Conservation (phyloP, 2,113 vertebrate species). For the Corythoichthys intestinalis region DNA sequence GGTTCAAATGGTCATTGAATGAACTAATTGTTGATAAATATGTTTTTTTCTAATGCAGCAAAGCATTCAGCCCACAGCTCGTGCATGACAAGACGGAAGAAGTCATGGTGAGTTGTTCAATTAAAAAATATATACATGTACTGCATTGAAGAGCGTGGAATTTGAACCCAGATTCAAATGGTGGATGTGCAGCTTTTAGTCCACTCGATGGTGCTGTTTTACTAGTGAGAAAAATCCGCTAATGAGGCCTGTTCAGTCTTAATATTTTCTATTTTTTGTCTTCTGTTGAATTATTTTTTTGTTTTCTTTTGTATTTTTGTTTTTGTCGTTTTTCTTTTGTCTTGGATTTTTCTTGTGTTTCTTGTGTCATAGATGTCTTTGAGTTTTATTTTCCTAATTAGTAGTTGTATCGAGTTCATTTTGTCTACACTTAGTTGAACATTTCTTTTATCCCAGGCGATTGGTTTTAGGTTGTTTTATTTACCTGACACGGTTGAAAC, state of each 20-base stretch:
- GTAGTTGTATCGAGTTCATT: too few species aligned
- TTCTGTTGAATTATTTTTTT: not conserved
- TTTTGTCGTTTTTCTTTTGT: not conserved
- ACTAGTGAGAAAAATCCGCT: not conserved
- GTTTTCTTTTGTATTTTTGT: not conserved
- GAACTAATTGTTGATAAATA: not conserved
- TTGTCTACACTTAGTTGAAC: too few species aligned
- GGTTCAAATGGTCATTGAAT: not conserved
- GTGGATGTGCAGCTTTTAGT: not conserved
- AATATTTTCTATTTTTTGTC: too few species aligned
- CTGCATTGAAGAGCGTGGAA: too few species aligned
- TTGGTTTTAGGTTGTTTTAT: too few species aligned
- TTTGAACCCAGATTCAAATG: too few species aligned
- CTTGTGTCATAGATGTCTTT: too few species aligned
- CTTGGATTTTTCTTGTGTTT: too few species aligned
- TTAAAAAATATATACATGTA: not conserved
- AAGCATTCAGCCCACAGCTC: not conserved
- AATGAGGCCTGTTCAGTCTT: too few species aligned
- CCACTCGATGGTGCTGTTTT: not conserved
- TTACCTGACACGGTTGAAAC: too few species aligned
- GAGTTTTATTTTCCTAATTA: too few species aligned
- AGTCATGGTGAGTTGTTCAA: slow-evolving; percentile 59
- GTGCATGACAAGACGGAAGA: slow-evolving; percentile 21
- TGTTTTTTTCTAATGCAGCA: not conserved
- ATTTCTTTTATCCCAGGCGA: too few species aligned